These are phyloP conservation scores for Pachyrhynchus sulphureomaculatus DNA, from an alignment of 1,140 invertebrate genomes.

Conservation along the genomic window DNA sequence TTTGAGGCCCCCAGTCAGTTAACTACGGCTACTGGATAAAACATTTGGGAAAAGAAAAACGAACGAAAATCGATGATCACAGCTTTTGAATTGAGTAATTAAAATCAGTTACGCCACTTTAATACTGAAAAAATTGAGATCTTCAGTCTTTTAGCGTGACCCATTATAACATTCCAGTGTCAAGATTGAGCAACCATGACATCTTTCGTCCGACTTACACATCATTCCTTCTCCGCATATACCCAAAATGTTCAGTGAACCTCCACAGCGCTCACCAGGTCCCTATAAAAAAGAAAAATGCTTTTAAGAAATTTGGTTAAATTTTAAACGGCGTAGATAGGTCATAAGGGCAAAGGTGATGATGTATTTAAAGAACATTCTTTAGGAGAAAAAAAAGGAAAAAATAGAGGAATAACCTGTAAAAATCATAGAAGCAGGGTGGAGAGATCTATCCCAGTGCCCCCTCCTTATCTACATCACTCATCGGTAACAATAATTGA, in stretches of 20 bases:
- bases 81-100: conserved; percentile 14
- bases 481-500: no score
- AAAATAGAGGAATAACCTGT: no score
- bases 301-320: no score
- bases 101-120: conserved; percentile 25
- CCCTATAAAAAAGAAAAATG: conserved; percentile 50
- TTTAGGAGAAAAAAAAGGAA: no score
- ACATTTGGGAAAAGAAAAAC: background rate
- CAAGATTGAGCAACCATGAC: conserved; percentile 52
- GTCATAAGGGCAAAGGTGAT: no score
- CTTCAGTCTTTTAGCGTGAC: background rate
- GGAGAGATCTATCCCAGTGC: no score
- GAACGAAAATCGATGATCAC: conserved; percentile 7
- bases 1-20: no score
- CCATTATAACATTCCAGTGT: conserved; percentile 40
- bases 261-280: conserved; percentile 57
- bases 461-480: no score
- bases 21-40: background rate
- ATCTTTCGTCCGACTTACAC: conserved; percentile 54
- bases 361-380: no score
- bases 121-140: conserved; percentile 39
- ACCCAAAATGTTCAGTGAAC: conserved; percentile 49
- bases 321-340: background rate
- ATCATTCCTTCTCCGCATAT: conserved; percentile 57
- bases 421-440: no score